Evolutionary conservation across 23 tunicate species (phyloP).

Genomic region (Oikopleura dioica): DNA sequence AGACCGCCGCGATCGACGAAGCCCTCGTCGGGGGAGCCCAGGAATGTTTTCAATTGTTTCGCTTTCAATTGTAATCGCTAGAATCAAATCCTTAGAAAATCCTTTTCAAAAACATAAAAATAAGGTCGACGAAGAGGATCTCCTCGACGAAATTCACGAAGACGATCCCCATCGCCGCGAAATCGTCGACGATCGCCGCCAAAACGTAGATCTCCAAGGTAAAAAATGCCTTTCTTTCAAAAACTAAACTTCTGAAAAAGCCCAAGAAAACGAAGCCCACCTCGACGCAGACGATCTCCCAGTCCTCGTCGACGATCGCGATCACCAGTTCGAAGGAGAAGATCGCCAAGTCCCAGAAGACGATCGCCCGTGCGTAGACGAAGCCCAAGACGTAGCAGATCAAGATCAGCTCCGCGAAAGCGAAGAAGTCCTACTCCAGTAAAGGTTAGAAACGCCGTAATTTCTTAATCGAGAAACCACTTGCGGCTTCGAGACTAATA

Average conservation of each 20-base stretch:
- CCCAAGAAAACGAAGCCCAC: no score
- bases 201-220: background rate
- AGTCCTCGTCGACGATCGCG: background rate
- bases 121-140: no score
- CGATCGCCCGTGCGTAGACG: background rate
- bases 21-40: background rate
- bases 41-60: background rate
- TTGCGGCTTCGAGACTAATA: no score
- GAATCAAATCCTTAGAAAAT: background rate
- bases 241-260: no score
- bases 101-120: background rate
- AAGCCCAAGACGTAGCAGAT: no score
- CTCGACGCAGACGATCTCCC: background rate
- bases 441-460: no score
- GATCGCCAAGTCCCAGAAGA: background rate
- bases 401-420: no score
- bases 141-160: no score
- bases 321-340: background rate
- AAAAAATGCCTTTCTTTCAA: no score
- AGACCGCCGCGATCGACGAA: background rate
- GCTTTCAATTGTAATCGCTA: background rate
- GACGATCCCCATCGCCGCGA: no score
- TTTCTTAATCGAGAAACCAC: no score
- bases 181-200: background rate
- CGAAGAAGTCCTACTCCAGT: no score